These are phyloP conservation scores for Orthonychiurus folsomi DNA, from an alignment of 2,888 invertebrate genomes.

Conservation along the genomic window DNA sequence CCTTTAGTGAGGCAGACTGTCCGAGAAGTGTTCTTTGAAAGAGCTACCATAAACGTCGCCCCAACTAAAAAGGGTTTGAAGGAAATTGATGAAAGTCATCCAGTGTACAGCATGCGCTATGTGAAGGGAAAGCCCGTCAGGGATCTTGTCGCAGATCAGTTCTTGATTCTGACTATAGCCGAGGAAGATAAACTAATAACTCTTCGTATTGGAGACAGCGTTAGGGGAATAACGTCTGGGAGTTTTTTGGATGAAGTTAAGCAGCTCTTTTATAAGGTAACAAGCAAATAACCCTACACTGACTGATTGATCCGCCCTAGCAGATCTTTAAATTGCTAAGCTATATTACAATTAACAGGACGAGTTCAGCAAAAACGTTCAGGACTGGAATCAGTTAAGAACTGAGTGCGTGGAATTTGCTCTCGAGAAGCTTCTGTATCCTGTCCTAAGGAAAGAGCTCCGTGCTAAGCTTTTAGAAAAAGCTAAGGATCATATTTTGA, in stretches of 20 bases:
- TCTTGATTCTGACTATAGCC: slow-evolving; percentile 68
- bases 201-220: slow-evolving; percentile 62
- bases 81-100: slow-evolving; percentile 91
- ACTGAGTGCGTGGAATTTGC: slow-evolving; percentile 81
- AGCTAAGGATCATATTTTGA: slow-evolving; percentile 74
- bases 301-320: too few relatives aligned
- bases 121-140: slow-evolving; percentile 84
- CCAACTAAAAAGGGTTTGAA: slow-evolving; percentile 88
- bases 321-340: background rate
- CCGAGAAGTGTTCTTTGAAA: slow-evolving; percentile 75
- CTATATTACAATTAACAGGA: slow-evolving; percentile 51
- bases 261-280: slow-evolving; percentile 67
- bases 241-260: slow-evolving; percentile 79
- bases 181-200: slow-evolving; percentile 71
- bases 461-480: slow-evolving; percentile 69
- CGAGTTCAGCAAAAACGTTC: slow-evolving; percentile 85
- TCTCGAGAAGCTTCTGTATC: slow-evolving; percentile 75
- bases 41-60: slow-evolving; percentile 67
- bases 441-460: slow-evolving; percentile 79
- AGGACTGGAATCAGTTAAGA: slow-evolving; percentile 90
- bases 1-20: slow-evolving; percentile 77
- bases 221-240: slow-evolving; percentile 65
- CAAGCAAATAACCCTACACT: too few relatives aligned
- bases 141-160: slow-evolving; percentile 81
- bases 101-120: slow-evolving; percentile 77